Conservation (phyloP, 1,140 invertebrate genomes). For the Ceratosolen solmsi region DNA sequence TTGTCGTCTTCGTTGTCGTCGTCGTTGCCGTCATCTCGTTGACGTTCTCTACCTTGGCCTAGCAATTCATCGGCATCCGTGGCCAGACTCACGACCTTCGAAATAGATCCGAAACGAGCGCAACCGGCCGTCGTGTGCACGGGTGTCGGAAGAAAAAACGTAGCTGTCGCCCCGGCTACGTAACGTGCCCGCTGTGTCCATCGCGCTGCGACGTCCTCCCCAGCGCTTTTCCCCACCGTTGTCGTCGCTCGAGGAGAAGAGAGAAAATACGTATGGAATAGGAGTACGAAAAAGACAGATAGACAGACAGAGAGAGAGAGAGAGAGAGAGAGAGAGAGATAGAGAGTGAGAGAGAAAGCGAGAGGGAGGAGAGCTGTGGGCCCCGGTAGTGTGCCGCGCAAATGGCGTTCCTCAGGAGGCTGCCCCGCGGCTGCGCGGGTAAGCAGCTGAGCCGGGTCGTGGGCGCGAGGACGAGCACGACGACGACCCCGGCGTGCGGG, state of each 20-base stretch:
- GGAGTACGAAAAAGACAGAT: no score
- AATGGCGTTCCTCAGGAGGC: constrained; percentile 68
- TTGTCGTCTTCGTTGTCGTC: no score
- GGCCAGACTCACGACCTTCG: no score
- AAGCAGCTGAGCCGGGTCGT: constrained; percentile 54
- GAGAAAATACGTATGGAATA: no score
- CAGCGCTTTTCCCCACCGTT: neutral
- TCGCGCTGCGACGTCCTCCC: neutral
- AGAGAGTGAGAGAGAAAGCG: neutral
- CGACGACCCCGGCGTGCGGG: neutral
- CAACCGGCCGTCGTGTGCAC: neutral
- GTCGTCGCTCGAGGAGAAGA: neutral
- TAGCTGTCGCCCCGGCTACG: neutral
- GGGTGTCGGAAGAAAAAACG: neutral
- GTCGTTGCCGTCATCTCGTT: no score
- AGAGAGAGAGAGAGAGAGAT: neutral
- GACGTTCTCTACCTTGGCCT: no score
- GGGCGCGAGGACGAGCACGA: constrained; percentile 20
- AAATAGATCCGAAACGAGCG: no score
- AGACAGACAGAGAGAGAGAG: neutral
- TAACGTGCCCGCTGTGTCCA: no score
- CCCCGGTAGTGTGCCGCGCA: neutral
- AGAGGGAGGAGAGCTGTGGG: neutral
- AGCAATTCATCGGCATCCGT: no score
- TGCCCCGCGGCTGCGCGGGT: constrained; percentile 59